Evolutionary conservation across 2,888 invertebrate genomes (phyloP).

Genomic region (Blastobasis lacticolella): DNA sequence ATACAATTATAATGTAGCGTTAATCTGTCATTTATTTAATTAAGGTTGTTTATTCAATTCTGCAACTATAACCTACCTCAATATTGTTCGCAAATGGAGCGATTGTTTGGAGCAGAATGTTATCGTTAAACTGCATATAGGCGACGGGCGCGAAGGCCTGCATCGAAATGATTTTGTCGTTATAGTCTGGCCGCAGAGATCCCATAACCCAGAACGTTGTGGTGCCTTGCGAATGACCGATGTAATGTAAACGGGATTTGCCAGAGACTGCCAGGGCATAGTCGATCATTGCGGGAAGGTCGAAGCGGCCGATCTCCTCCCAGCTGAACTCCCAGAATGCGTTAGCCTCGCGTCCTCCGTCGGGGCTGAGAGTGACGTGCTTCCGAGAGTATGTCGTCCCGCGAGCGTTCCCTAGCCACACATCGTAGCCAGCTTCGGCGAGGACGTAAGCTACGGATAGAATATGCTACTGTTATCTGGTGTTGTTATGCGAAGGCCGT

Average conservation of each 20-base stretch:
- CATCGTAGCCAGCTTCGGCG: slow-evolving; percentile 78
- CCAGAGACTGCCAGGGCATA: slow-evolving; percentile 74
- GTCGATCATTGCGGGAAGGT: slow-evolving; percentile 86
- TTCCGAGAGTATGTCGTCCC: slow-evolving; percentile 78
- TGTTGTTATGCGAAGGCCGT: too few relatives aligned
- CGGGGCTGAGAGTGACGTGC: slow-evolving; percentile 59
- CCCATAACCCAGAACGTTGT: slow-evolving; percentile 78
- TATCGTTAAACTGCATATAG: slow-evolving; percentile 63
- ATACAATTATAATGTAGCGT: slow-evolving; percentile 8
- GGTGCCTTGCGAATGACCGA: slow-evolving; percentile 83
- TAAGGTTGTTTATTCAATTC: neutral
- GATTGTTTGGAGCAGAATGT: slow-evolving; percentile 52
- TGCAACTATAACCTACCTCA: slow-evolving; percentile 29
- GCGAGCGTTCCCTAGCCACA: slow-evolving; percentile 86
- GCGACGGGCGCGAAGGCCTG: slow-evolving; percentile 79
- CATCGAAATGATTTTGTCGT: slow-evolving; percentile 75
- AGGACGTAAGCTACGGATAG: slow-evolving; percentile 45
- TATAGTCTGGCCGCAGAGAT: slow-evolving; percentile 75
- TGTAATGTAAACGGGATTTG: slow-evolving; percentile 77
- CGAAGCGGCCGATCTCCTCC: slow-evolving; percentile 84
- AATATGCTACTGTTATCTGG: too few relatives aligned
- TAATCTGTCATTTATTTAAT: neutral
- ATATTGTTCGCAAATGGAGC: slow-evolving; percentile 41
- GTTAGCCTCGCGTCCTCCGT: slow-evolving; percentile 20
- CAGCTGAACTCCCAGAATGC: slow-evolving; percentile 81